A percentile compares a stretch with the other conserved stretches of the same genome.
phyloP scores from a whole-genome alignment of 2,888 invertebrate genomes.

The Ichneumoninae sp. region DNA sequence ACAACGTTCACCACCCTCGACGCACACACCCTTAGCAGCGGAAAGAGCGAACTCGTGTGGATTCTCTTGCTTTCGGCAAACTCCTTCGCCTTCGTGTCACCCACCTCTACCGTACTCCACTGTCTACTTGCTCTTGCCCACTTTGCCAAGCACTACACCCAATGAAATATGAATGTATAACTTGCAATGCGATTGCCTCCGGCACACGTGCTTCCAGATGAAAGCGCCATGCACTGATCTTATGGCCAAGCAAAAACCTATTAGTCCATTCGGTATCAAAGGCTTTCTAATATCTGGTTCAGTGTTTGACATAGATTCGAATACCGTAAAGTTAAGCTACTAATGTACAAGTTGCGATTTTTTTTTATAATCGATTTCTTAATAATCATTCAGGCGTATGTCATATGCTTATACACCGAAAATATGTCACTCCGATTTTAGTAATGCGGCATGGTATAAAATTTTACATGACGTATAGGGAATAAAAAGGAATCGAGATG shows the following conservation, averaged over 20 bases:
- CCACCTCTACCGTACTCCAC: constrained; percentile 30
- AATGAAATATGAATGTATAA: constrained; percentile 20
- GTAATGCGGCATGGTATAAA: background rate
- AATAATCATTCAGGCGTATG: too few relatives aligned
- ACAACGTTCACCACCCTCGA: constrained; percentile 51
- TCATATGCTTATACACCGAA: too few relatives aligned
- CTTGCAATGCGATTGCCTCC: constrained; percentile 1
- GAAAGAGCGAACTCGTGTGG: constrained; percentile 29
- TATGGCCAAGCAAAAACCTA: background rate
- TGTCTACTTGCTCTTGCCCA: constrained; percentile 36
- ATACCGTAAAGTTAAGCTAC: background rate
- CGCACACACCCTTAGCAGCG: constrained; percentile 12
- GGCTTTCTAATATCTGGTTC: background rate
- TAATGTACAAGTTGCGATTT: background rate
- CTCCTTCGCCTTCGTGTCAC: constrained; percentile 26
- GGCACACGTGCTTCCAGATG: background rate
- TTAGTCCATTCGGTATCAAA: background rate
- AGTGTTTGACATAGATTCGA: background rate
- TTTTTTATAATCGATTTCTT: background rate
- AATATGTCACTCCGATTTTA: too few relatives aligned
- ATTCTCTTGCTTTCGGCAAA: constrained; percentile 29
- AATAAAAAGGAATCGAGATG: background rate
- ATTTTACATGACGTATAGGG: background rate
- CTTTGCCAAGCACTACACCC: constrained; percentile 20
- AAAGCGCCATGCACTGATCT: background rate